Percentiles rank a stretch among this genome's conserved stretches.
phyloP scores from a whole-genome alignment of 37 sponge, comb jelly and placozoan species.

The Hormiphora californensis region DNA sequence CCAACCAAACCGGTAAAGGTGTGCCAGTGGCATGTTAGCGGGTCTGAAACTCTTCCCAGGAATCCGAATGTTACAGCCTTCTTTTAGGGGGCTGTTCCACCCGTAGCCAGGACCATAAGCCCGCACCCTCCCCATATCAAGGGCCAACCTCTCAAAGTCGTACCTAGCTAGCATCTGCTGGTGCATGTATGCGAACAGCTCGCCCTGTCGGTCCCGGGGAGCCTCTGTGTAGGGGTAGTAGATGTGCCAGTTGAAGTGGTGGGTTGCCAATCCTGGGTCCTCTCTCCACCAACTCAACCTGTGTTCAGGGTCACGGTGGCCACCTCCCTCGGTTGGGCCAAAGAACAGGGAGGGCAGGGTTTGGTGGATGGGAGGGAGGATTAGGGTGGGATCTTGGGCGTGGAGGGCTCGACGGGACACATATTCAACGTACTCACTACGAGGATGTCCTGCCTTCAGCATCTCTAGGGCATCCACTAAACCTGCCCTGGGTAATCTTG shows the following conservation, averaged over 20 bases:
- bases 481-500: too few species aligned
- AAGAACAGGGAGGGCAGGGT: slow-evolving; percentile 1
- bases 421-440: too few species aligned
- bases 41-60: slow-evolving; percentile 15
- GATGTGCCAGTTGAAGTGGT: slow-evolving; percentile 48
- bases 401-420: not conserved
- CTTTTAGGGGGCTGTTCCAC: slow-evolving; percentile 29
- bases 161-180: slow-evolving; percentile 45
- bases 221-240: slow-evolving; percentile 53
- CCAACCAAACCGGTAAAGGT: not conserved
- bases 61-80: slow-evolving; percentile 22
- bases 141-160: slow-evolving; percentile 47
- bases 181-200: slow-evolving; percentile 53
- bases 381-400: not conserved
- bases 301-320: not conserved
- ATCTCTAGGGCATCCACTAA: too few species aligned
- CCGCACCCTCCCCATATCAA: not conserved
- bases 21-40: not conserved
- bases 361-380: slow-evolving; percentile 14
- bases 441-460: too few species aligned
- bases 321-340: not conserved
- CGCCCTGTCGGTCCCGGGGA: slow-evolving; percentile 25
- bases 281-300: slow-evolving; percentile 43
- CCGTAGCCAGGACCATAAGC: slow-evolving; percentile 13
- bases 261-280: slow-evolving; percentile 12